Evolutionary conservation across 2,113 vertebrate species (phyloP).

Genomic region (Bungarus multicinctus): DNA sequence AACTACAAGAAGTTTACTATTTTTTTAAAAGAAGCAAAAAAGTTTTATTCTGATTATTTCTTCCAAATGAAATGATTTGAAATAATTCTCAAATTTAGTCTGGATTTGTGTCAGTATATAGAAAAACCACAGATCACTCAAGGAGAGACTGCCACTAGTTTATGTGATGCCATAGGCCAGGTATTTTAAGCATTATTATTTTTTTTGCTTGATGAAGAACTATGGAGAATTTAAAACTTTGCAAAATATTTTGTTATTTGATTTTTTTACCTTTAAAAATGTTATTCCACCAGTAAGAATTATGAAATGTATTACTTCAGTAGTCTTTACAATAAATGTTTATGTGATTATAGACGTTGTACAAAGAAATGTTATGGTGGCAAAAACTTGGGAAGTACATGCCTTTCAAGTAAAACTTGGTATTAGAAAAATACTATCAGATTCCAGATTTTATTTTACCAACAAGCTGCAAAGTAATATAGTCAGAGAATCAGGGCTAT

Average conservation of each 20-base stretch:
- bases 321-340: background rate
- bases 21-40: background rate
- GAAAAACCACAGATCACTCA: background rate
- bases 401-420: background rate
- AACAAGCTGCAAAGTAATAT: background rate
- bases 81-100: background rate
- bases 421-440: background rate
- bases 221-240: background rate
- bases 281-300: background rate
- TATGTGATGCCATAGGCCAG: background rate
- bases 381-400: background rate
- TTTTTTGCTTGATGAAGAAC: background rate
- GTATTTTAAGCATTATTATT: background rate
- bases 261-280: background rate
- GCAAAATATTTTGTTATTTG: background rate
- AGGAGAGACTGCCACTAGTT: background rate
- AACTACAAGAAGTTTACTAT: background rate
- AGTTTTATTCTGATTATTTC: background rate
- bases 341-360: background rate
- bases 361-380: background rate
- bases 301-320: background rate
- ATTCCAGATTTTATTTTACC: background rate
- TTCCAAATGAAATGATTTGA: background rate
- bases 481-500: background rate
- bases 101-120: background rate